Percentiles rank a stretch among this genome's conserved stretches.
Evolutionary conservation across 2,797 vertebrate species (phyloP).

Genomic region (Spinus olivaceus): DNA sequence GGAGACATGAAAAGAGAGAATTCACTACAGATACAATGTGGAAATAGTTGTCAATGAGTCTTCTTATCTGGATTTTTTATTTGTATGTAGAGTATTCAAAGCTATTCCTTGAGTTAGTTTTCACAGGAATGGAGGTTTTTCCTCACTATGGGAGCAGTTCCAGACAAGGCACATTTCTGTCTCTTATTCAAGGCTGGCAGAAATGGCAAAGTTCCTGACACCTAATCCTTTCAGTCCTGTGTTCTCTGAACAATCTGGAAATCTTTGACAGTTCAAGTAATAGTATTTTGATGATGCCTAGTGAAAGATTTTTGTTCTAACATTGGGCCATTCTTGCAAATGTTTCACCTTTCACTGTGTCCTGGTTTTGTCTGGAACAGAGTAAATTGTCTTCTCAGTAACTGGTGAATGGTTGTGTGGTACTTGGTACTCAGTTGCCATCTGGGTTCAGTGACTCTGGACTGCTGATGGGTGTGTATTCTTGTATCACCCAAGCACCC

Average conservation of each 20-base stretch:
- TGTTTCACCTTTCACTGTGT: background rate
- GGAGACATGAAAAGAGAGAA: background rate
- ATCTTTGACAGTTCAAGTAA: background rate
- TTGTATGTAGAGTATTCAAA: background rate
- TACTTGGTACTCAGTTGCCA: background rate
- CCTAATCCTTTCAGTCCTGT: background rate
- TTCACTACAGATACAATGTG: background rate
- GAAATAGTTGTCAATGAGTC: background rate
- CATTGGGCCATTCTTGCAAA: background rate
- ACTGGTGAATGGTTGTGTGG: background rate
- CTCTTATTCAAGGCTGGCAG: background rate
- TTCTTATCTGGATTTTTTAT: background rate
- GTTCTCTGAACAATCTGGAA: background rate
- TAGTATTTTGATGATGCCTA: background rate
- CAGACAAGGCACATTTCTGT: background rate
- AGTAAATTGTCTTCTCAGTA: background rate
- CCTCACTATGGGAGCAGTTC: background rate
- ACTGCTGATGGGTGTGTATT: background rate
- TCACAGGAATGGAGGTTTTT: background rate
- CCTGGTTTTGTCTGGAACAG: background rate
- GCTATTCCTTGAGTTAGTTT: background rate
- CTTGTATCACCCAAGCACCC: background rate
- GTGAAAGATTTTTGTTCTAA: background rate
- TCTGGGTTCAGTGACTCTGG: background rate
- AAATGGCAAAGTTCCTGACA: background rate